phyloP scores from a whole-genome alignment of 2,113 vertebrate genomes.

The Nannospalax galili region DNA sequence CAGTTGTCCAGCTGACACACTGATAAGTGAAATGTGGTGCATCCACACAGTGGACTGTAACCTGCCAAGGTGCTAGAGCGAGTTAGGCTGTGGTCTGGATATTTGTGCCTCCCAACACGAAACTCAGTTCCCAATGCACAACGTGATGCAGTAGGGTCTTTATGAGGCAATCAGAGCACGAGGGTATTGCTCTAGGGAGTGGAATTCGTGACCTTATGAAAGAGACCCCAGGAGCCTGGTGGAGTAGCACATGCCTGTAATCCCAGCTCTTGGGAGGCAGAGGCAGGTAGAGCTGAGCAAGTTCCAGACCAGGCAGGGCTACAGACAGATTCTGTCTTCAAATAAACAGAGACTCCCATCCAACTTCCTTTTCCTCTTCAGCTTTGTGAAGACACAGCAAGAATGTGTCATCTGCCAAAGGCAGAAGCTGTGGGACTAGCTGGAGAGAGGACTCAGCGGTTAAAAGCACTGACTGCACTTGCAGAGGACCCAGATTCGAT shows the following conservation, averaged over 20 bases:
- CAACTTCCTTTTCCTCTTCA: not conserved
- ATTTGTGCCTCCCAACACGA: not conserved
- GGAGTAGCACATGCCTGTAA: no score
- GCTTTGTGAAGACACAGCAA: not conserved
- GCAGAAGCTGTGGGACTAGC: not conserved
- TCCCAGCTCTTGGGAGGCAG: not conserved
- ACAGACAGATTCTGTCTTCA: not conserved
- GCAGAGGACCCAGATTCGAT: no score
- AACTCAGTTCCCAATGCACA: not conserved
- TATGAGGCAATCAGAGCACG: no score
- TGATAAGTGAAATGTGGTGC: no score
- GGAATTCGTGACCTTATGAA: not conserved
- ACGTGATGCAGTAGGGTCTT: not conserved
- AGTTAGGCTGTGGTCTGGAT: not conserved
- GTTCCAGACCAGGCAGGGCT: not conserved
- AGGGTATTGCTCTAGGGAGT: no score
- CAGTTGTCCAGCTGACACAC: not conserved
- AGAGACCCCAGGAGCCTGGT: no score
- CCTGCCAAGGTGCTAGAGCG: no score
- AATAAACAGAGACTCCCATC: fast-evolving
- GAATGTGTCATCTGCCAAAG: not conserved
- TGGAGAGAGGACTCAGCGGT: no score
- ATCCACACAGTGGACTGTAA: no score
- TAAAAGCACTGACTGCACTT: no score
- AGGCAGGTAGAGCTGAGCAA: not conserved